Evolutionary conservation across 2,888 invertebrate genomes (phyloP), one percentile per base, ranked within the genome.

Genomic region (Platycheirus rosarum): DNA sequence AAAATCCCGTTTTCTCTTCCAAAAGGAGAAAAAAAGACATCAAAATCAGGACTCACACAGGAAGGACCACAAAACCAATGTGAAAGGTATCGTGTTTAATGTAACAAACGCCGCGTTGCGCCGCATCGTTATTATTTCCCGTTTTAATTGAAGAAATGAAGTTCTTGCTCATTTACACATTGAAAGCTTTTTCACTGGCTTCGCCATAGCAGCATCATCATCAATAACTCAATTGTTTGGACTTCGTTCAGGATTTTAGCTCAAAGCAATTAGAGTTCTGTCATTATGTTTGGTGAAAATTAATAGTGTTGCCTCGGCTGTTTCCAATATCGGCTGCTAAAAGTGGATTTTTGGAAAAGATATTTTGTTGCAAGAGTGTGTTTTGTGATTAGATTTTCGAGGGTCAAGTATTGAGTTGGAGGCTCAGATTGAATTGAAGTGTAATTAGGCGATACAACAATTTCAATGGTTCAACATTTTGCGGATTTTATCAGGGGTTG

Each of bases 121-220:
- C 1, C 11, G 5, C 8, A 37, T n/a, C 14, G 5, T 55, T 23
- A 57, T 57, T 40, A 37, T 40, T 57, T 57, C 40, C 57, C 23
- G 20, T 40, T 55, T 40, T 55, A 55, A 55, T 55, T 40, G 13
- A 23, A 57, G 57, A 57, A 57, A 40, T 40, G 37, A 20, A 37
- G 26, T 57, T 57, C 57, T 57, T 57, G 57, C 57, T 57, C 55
- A 55, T 55, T 55, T 55, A 55, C 55, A 55, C 55, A 55, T 55
- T 35, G 40, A 55, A 40, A 23, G 55, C 55, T 23, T 35, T 35
- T 55, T 9, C 23, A 37, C 20, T 4, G 9, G 9, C 16, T 8
- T 9, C 16, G 9, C 18, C 8, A 4, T 7, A 32, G 8, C 23
- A 23, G n/a, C n/a, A 16, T 16, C 23, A 23, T 40, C 26, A 40